Percentiles rank a stretch among this genome's conserved stretches.
phyloP scores from a whole-genome alignment of 2,888 invertebrate genomes.

The Uropetala carovei region DNA sequence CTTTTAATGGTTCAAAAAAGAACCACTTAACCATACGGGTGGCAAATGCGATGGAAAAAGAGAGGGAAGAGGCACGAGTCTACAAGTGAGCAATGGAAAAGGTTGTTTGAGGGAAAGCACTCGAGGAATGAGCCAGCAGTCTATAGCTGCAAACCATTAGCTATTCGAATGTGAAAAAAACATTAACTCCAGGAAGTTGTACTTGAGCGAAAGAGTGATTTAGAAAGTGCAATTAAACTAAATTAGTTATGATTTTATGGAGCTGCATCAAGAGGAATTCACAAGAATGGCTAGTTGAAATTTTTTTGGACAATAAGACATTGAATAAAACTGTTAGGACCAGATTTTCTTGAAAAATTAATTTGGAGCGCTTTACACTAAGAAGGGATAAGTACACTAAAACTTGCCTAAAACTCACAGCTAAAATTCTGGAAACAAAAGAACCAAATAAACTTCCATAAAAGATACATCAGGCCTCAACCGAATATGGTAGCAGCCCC shows the following conservation, averaged over 20 bases:
- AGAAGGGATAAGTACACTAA: slow-evolving; percentile 44
- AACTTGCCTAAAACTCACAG: slow-evolving; percentile 33
- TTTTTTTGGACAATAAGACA: background rate
- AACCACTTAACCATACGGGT: slow-evolving; percentile 7
- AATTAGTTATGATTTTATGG: slow-evolving; percentile 20
- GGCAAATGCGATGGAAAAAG: slow-evolving; percentile 45
- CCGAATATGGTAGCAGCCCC: slow-evolving; percentile 39
- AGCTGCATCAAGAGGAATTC: slow-evolving; percentile 1
- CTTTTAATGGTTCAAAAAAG: background rate
- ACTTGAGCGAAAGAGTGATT: slow-evolving; percentile 47
- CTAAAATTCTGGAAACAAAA: slow-evolving; percentile 45
- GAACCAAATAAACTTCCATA: slow-evolving; percentile 48
- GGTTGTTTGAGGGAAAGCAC: slow-evolving; percentile 28
- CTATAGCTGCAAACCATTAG: slow-evolving; percentile 40
- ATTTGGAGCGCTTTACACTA: slow-evolving; percentile 46
- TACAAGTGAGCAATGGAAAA: slow-evolving; percentile 29
- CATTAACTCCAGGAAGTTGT: slow-evolving; percentile 17
- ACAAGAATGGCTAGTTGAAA: background rate
- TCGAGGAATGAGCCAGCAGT: slow-evolving; percentile 42
- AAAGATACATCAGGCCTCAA: slow-evolving; percentile 55
- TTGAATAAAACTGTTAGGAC: slow-evolving; percentile 25
- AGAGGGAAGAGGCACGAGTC: slow-evolving; percentile 44
- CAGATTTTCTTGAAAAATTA: slow-evolving; percentile 39
- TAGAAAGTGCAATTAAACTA: slow-evolving; percentile 24
- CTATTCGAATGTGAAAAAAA: slow-evolving; percentile 6